Percentiles rank a stretch among this genome's conserved stretches.
Conservation (phyloP, 1,140 invertebrate species). For the Triops longicaudatus region DNA sequence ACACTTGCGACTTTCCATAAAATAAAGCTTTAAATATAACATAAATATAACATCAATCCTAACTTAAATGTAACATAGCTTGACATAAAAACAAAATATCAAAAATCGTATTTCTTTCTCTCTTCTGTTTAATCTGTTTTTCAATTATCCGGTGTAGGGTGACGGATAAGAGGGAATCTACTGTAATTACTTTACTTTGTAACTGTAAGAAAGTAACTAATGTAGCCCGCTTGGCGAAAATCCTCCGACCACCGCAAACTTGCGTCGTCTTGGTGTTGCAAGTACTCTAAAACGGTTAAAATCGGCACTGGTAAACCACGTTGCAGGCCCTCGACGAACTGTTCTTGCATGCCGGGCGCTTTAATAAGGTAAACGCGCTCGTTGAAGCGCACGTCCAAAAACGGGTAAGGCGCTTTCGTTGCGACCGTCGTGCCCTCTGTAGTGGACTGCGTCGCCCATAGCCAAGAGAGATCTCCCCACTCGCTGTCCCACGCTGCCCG, state of each 20-base stretch:
- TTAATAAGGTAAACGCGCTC: conserved; percentile 14
- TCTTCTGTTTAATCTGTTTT: no score
- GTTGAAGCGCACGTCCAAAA: conserved; percentile 25
- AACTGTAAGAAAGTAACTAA: conserved; percentile 17
- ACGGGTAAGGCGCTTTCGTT: not conserved
- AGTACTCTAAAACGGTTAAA: conserved; percentile 26
- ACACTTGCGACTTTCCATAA: no score
- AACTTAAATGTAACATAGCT: no score
- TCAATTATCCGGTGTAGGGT: no score
- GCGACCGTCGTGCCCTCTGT: not conserved
- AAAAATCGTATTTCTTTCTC: no score
- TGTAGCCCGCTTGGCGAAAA: conserved; percentile 21
- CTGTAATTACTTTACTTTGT: not conserved
- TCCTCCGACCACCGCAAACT: conserved; percentile 23
- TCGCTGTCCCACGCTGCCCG: not conserved
- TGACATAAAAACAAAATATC: no score
- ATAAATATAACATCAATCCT: no score
- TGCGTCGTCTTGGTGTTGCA: conserved; percentile 22
- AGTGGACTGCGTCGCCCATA: not conserved
- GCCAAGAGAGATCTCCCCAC: not conserved
- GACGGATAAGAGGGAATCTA: no score
- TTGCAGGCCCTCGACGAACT: conserved; percentile 17
- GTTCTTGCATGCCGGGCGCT: conserved; percentile 19
- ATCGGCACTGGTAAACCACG: conserved; percentile 26
- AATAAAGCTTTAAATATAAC: no score